A percentile compares a stretch with the other conserved stretches of the same genome.
phyloP scores from a whole-genome alignment of 2,888 invertebrate genomes.

The Leptopterna dolabrata region DNA sequence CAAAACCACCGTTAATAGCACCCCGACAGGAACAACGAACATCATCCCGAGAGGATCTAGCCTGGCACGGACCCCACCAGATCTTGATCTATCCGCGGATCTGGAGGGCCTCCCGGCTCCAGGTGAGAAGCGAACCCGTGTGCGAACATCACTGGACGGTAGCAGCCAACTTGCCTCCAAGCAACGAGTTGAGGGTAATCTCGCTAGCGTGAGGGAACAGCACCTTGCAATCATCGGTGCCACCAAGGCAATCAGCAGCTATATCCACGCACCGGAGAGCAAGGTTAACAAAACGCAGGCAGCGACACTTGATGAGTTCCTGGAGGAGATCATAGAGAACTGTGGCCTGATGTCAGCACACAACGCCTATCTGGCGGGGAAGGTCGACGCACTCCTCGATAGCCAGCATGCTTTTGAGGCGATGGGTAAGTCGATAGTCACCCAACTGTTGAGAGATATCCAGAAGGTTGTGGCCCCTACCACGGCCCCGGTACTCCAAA shows the following conservation, averaged over 20 bases:
- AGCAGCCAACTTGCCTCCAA: not conserved
- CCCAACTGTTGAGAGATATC: not conserved
- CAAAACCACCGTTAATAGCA: too few relatives aligned
- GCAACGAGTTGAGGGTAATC: not conserved
- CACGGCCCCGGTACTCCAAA: not conserved
- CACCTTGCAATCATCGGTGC: not conserved
- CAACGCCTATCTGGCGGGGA: not conserved
- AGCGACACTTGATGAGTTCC: not conserved
- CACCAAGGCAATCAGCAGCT: not conserved
- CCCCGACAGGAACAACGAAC: too few relatives aligned
- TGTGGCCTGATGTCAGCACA: not conserved
- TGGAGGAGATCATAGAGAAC: not conserved
- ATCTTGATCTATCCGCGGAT: too few relatives aligned
- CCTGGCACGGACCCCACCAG: too few relatives aligned
- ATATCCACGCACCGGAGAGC: not conserved
- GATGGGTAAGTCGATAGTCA: not conserved
- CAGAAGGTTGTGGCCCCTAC: not conserved
- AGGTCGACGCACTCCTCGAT: not conserved
- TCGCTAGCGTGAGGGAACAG: not conserved
- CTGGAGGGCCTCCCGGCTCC: not conserved
- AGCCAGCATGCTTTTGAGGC: not conserved
- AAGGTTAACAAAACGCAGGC: not conserved
- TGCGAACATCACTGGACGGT: not conserved
- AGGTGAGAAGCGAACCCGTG: not conserved
- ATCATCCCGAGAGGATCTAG: too few relatives aligned